Base-by-base conservation (phyloP, 2,888 invertebrate species). In the Coenonympha arcania region DNA sequence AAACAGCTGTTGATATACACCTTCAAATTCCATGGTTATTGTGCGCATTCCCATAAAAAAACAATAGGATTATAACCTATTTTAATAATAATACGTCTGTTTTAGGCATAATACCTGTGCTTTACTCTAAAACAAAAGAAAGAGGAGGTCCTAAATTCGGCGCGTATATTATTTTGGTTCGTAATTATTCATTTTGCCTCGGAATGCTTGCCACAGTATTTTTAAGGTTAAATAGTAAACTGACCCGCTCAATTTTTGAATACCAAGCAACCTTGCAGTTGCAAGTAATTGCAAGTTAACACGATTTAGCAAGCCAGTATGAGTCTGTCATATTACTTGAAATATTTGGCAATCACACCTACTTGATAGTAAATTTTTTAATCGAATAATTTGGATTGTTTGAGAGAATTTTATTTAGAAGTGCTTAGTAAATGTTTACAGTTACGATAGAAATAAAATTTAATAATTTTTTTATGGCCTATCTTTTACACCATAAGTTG, bases 211-310 rank as follows among this genome's bases (percentile, higher is more conserved):
- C n/a, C n/a, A n/a, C n/a, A n/a, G n/a, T n/a, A n/a, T n/a, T n/a
- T n/a, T n/a, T 13, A 48, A 52, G 43, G 52, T 18, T 43, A 43
- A 42, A 42, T 40, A 40, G 20, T 44, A 13, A 52, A 46, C 6
- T 39, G 50, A 53, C 42, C 33, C 42, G 33, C 24, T 16, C 30
- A 15, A 31, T 34, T 40, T 43, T 43, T 40, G 34, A 39, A 34
- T 46, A 37, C 15, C 13, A 42, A 31, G 15, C 30, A 34, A 48
- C 50, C 54, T 54, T 54, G 50, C 22, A n/a, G n/a, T 11, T 13
- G 18, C 22, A n/a, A n/a, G n/a, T n/a, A n/a, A 49, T 11, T 13
- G 18, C 22, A n/a, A n/a, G n/a, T n/a, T n/a, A 49, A 36, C 36
- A 47, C 34, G 44, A 47, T 43, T 54, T 37, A 11, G 41, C 43